Conservation (phyloP, 2,888 invertebrate genomes). For the Polyploca ridens region DNA sequence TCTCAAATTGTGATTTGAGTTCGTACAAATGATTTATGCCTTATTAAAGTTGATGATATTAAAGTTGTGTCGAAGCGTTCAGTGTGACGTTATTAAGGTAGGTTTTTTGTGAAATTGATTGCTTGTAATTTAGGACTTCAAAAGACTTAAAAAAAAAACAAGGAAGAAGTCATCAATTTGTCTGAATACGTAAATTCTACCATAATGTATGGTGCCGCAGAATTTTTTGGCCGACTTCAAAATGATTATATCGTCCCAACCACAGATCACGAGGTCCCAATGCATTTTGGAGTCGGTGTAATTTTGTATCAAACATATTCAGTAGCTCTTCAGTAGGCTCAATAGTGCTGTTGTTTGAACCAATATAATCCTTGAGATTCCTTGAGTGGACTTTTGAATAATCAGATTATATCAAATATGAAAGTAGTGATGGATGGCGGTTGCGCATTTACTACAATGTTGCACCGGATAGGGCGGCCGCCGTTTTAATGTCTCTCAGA, state of each 20-base stretch:
- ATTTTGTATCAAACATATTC: no score
- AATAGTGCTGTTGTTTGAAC: not conserved
- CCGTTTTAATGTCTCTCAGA: conserved; percentile 83
- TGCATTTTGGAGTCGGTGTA: no score
- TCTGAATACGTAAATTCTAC: no score
- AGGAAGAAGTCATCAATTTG: no score
- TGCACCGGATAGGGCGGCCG: conserved; percentile 84
- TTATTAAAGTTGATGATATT: conserved; percentile 60
- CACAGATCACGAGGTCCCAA: no score
- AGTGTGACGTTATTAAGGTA: conserved; percentile 38
- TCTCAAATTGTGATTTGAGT: conserved; percentile 71
- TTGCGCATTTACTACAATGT: conserved; percentile 64
- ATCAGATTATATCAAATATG: conserved; percentile 2
- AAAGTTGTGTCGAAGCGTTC: conserved; percentile 40
- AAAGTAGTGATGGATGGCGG: conserved; percentile 3
- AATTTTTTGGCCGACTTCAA: no score
- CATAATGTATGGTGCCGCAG: no score
- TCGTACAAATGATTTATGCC: conserved; percentile 78
- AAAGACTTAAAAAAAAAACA: no score
- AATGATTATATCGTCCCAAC: no score
- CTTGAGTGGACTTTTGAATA: no score
- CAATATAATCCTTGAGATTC: no score
- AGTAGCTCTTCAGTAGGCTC: no score
- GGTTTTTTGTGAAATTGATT: conserved; percentile 22
- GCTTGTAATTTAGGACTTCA: conserved; percentile 3